Evolutionary conservation across 2,888 invertebrate species (phyloP), one percentile per base, ranked within the genome.

Genomic region (Morpho achilles): DNA sequence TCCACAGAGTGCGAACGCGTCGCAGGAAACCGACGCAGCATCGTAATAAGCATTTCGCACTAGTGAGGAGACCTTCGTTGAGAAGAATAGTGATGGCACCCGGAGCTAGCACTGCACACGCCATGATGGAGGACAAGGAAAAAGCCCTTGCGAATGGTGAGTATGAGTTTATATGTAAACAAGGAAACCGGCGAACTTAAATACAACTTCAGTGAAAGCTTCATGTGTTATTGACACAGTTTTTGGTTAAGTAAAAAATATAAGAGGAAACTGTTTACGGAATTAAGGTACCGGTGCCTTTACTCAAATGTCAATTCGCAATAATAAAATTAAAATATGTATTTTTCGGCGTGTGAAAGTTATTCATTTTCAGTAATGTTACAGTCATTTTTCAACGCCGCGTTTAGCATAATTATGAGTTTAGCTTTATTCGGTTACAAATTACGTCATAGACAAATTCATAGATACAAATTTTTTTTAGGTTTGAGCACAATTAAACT

Each of bases 1-100:
- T 86, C 72, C 87, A 85, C 54, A 80, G 87, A 83, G 88, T 83
- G 74, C 90, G 90, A 79, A 82, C 90, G 87, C 90, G 89, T 70
- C 85, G 86, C 51, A 79, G 79, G 69, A 83, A 74, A 75, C 69
- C 79, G 59, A 82, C 80, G 73, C 84, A 79, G 68, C 73, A 80
- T 68, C 80, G 85, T 60, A 72, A 72, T 39, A 90, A 87, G 72
- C 84, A 87, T 69, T 79, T 82, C 67, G 86, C 88, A 66, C 77
- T 89, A 73, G 79, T 83, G 61, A 80, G 87, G 65, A 87, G 87
- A 84, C 82, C 85, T 63, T 88, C 88, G 61, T 69, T 87, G 57
- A 84, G 86, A 72, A 83, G 87, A 71, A 87, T 87, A 66, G 88
- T 84, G 23, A 93, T 93, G 93, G 91, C 92, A 73, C 92, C 92